These are phyloP conservation scores for Melinaea menophilus DNA, from an alignment of 2,888 invertebrate species.

Conservation along the genomic window DNA sequence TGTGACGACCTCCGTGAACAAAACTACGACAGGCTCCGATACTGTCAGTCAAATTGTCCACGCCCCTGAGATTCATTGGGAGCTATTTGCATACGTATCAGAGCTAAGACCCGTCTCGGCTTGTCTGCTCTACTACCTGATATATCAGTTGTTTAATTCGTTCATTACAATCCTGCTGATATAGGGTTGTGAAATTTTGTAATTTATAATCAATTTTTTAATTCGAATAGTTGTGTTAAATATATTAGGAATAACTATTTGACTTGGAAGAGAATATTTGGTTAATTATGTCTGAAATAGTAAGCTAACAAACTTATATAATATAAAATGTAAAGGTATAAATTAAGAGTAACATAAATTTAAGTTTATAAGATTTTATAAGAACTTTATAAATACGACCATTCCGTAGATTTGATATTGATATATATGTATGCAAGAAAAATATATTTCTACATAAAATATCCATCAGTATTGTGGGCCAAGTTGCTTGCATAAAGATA, in stretches of 20 bases:
- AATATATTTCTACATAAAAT: slow-evolving; percentile 64
- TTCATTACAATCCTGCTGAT: slow-evolving; percentile 58
- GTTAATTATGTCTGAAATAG: too few relatives aligned
- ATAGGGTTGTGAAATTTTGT: slow-evolving; percentile 40
- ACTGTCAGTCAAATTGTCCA: slow-evolving; percentile 70
- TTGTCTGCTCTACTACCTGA: slow-evolving; percentile 59
- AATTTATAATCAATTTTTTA: too few relatives aligned
- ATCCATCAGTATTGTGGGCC: slow-evolving; percentile 71
- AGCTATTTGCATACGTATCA: slow-evolving; percentile 74
- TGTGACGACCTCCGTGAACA: slow-evolving; percentile 65
- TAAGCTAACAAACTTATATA: too few relatives aligned
- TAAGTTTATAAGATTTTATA: too few relatives aligned
- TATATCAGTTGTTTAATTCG: slow-evolving; percentile 73
- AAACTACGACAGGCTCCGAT: slow-evolving; percentile 55
- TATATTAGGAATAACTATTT: too few relatives aligned
- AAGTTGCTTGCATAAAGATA: slow-evolving; percentile 78
- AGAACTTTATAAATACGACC: too few relatives aligned
- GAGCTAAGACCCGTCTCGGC: slow-evolving; percentile 58
- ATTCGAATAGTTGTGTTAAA: too few relatives aligned
- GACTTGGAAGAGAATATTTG: too few relatives aligned
- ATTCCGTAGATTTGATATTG: slow-evolving; percentile 63
- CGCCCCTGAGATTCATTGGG: slow-evolving; percentile 73
- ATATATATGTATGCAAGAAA: slow-evolving; percentile 70
- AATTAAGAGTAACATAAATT: too few relatives aligned
- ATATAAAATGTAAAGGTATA: too few relatives aligned